A percentile compares a stretch with the other conserved stretches of the same genome.
Evolutionary conservation across 2,888 invertebrate species (phyloP).

Genomic region (Melipona beecheii): DNA sequence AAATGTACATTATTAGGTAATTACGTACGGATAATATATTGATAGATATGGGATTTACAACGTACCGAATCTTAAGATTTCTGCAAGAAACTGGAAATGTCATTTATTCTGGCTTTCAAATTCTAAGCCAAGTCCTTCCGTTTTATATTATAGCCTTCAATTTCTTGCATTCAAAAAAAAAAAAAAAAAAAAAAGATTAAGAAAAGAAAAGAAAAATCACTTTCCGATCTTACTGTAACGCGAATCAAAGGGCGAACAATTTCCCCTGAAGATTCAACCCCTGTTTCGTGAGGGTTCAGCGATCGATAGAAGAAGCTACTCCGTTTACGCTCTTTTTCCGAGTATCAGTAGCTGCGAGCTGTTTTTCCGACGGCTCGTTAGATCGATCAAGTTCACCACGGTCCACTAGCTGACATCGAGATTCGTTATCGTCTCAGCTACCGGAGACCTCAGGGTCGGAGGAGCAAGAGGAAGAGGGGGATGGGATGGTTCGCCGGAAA

Average conservation of each 20-base stretch:
- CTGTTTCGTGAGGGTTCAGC: not conserved
- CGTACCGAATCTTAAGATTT: too few relatives aligned
- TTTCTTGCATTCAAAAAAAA: too few relatives aligned
- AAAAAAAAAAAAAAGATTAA: not conserved
- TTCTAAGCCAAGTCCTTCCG: too few relatives aligned
- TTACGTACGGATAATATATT: too few relatives aligned
- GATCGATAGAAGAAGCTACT: not conserved
- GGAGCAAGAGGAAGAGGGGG: not conserved
- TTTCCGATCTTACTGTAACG: not conserved
- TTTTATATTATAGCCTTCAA: too few relatives aligned
- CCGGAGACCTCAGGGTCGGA: slow-evolving; percentile 16
- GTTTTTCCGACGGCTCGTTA: slow-evolving; percentile 41
- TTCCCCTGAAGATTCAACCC: not conserved
- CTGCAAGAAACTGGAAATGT: too few relatives aligned
- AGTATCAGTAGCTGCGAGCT: not conserved
- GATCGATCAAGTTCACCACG: slow-evolving; percentile 43
- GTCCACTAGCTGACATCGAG: slow-evolving; percentile 53
- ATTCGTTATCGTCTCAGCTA: slow-evolving; percentile 62
- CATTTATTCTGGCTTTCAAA: too few relatives aligned
- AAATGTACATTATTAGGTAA: too few relatives aligned
- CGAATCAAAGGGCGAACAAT: not conserved
- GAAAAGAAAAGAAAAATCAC: not conserved
- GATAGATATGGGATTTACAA: too few relatives aligned
- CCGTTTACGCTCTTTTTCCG: not conserved
- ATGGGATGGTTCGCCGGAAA: slow-evolving; percentile 40